These are phyloP conservation scores for Phaethon lepturus DNA, from an alignment of 2,113 vertebrate species.

Conservation along the genomic window DNA sequence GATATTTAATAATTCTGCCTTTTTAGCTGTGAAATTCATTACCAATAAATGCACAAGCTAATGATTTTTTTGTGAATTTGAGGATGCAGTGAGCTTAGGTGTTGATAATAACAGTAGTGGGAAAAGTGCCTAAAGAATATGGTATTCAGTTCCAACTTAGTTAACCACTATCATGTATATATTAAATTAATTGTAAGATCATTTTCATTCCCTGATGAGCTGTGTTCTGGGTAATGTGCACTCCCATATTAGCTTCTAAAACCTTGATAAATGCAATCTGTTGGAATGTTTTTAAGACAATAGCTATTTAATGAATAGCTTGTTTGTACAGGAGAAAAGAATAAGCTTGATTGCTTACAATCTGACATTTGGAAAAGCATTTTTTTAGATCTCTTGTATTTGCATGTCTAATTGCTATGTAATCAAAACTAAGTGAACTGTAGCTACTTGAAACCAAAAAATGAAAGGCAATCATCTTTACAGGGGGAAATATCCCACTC, in stretches of 20 bases:
- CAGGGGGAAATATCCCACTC: conserved; percentile 57
- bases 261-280: conserved; percentile 31
- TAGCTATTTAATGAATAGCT: conserved; percentile 77
- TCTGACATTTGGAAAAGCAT: conserved; percentile 73
- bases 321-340: conserved; percentile 70
- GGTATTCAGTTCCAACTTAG: neutral
- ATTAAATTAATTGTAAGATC: conserved; percentile 46
- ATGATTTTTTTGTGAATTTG: neutral
- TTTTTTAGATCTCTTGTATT: conserved; percentile 75
- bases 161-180: neutral
- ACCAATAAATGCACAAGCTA: neutral
- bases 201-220: neutral
- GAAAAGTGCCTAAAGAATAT: neutral
- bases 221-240: neutral
- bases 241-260: conserved; percentile 6
- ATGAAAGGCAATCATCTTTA: conserved; percentile 81
- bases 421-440: conserved; percentile 84
- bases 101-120: neutral
- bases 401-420: conserved; percentile 84
- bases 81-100: neutral
- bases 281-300: conserved; percentile 72
- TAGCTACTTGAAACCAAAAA: conserved; percentile 79
- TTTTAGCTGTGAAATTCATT: neutral
- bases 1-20: neutral
- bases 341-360: conserved; percentile 80